These are phyloP conservation scores for Corythornis madagascariensis DNA, from an alignment of 2,113 vertebrate genomes.

Conservation along the genomic window DNA sequence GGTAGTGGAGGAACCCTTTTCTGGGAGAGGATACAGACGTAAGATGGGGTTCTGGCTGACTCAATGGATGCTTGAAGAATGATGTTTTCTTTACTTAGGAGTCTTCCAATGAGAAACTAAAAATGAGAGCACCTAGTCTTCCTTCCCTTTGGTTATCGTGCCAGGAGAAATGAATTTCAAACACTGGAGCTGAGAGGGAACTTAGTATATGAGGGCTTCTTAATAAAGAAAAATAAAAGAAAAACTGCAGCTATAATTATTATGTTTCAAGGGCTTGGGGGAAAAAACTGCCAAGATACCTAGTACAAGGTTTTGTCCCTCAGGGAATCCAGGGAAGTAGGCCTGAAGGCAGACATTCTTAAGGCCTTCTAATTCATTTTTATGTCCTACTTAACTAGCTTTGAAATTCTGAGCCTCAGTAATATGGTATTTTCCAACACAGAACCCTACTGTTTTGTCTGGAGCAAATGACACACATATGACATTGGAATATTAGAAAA, in stretches of 20 bases:
- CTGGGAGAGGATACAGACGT: not conserved
- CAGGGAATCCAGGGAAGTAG: slow-evolving; percentile 15
- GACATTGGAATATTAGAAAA: not conserved
- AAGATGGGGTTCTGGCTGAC: not conserved
- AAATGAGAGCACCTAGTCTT: not conserved
- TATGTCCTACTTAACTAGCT: slow-evolving; percentile 50
- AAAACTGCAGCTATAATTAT: not conserved
- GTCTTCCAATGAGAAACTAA: not conserved
- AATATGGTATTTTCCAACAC: not conserved
- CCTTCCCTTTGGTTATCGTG: not conserved
- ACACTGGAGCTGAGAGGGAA: not conserved
- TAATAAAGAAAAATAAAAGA: not conserved
- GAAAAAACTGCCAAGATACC: not conserved
- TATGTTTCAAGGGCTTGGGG: not conserved
- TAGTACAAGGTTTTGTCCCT: slow-evolving; percentile 19
- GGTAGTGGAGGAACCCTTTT: not conserved
- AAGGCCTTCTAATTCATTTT: slow-evolving; percentile 43
- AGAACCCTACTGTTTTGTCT: not conserved
- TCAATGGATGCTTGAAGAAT: not conserved
- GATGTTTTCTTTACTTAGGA: not conserved
- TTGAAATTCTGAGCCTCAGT: slow-evolving; percentile 16
- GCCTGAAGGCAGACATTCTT: slow-evolving; percentile 34
- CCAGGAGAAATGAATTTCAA: not conserved
- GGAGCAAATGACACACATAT: not conserved
- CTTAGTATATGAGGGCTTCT: not conserved